These are phyloP conservation scores for Caenorhabditis sp. DNA, from an alignment of 2,888 invertebrate genomes.

Conservation along the genomic window DNA sequence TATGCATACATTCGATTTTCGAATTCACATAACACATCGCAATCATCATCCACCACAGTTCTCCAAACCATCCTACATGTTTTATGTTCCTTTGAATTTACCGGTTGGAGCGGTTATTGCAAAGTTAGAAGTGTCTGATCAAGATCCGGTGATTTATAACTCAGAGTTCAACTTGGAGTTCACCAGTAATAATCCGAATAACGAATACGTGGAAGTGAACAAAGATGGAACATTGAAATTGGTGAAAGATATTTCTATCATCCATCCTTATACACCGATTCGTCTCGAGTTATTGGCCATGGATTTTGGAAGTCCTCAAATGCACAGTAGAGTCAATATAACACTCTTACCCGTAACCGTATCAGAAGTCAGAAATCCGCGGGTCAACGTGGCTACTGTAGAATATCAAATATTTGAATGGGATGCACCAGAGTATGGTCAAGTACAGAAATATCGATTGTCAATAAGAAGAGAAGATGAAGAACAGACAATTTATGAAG, in stretches of 20 bases:
- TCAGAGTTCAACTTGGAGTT: constrained; percentile 60
- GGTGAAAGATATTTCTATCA: constrained; percentile 18
- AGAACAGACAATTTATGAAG: constrained; percentile 43
- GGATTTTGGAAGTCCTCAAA: constrained; percentile 68
- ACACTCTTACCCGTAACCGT: constrained; percentile 67
- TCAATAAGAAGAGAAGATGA: constrained; percentile 37
- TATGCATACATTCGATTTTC: constrained; percentile 63
- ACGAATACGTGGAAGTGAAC: constrained; percentile 39
- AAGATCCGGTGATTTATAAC: constrained; percentile 69
- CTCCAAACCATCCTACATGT: constrained; percentile 42
- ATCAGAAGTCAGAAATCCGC: constrained; percentile 59
- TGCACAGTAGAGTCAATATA: constrained; percentile 63
- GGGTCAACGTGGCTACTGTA: constrained; percentile 67
- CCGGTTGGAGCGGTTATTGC: constrained; percentile 26
- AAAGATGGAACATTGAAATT: constrained; percentile 48
- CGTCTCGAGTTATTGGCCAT: constrained; percentile 58
- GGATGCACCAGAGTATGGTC: constrained; percentile 65
- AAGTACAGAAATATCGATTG: constrained; percentile 57
- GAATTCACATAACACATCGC: constrained; percentile 64
- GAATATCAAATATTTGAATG: constrained; percentile 69
- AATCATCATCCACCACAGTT: constrained; percentile 67
- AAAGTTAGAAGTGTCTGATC: constrained; percentile 44
- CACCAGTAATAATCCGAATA: constrained; percentile 30
- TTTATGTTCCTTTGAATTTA: constrained; percentile 50
- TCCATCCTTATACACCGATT: constrained; percentile 44